phyloP scores from a whole-genome alignment of 1,140 invertebrate species.

The Propsilocerus akamusi region DNA sequence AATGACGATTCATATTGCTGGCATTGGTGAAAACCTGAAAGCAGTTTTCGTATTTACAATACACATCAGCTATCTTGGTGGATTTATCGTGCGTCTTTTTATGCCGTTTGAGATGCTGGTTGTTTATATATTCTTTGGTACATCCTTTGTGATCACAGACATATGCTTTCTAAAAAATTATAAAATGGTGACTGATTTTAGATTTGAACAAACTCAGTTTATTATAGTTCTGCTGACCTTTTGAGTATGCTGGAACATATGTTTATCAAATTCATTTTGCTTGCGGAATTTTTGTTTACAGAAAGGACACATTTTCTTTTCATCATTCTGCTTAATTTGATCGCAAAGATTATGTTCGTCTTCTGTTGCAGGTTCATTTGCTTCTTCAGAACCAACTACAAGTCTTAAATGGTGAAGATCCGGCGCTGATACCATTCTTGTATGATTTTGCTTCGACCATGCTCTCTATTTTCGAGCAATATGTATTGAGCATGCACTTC shows the following conservation, averaged over 20 bases:
- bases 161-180: slow-evolving; percentile 16
- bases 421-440: no score
- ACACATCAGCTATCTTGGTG: slow-evolving; percentile 7
- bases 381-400: no score
- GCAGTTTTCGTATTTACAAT: slow-evolving; percentile 14
- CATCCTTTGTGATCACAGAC: slow-evolving; percentile 17
- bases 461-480: no score
- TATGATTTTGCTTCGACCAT: no score
- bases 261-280: background rate
- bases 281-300: background rate
- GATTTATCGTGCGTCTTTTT: slow-evolving; percentile 17
- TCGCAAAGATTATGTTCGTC: no score
- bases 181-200: background rate
- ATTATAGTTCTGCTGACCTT: background rate
- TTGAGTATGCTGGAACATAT: background rate
- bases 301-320: background rate
- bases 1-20: slow-evolving; percentile 17
- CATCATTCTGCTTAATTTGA: background rate
- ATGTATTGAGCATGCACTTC: no score
- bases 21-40: slow-evolving; percentile 15
- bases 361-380: no score
- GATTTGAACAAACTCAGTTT: no score
- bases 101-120: slow-evolving; percentile 18
- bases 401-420: no score
- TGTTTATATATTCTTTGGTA: slow-evolving; percentile 16